These are phyloP conservation scores for Limnephilus rhombicus DNA, from an alignment of 2,888 invertebrate genomes.

Conservation along the genomic window DNA sequence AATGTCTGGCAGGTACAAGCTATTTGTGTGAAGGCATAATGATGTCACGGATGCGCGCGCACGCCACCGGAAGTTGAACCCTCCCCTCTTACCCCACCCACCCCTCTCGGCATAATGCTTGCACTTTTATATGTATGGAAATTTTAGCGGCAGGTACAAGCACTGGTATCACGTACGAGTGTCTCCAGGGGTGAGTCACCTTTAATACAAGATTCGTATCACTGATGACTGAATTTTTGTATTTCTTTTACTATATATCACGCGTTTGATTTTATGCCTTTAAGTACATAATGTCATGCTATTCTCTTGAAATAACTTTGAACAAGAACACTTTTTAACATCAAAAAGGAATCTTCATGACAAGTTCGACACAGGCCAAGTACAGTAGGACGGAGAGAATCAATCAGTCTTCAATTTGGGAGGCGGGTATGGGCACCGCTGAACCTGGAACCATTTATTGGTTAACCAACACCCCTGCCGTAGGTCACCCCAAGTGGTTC, in stretches of 20 bases:
- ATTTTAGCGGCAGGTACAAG: neutral
- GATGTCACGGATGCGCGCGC: conserved; percentile 42
- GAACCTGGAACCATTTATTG: no score
- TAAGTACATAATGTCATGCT: no score
- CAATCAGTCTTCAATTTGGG: no score
- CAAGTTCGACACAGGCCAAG: no score
- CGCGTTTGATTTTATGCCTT: neutral
- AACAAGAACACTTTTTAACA: no score
- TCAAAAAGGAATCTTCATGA: no score
- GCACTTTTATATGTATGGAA: neutral
- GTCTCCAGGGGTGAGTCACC: neutral
- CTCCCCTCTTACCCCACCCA: neutral
- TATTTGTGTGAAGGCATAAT: neutral
- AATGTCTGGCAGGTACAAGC: neutral
- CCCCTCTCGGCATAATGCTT: neutral
- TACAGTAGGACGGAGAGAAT: no score
- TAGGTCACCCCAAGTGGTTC: no score
- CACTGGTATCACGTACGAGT: neutral
- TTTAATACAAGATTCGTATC: neutral
- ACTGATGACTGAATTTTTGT: neutral
- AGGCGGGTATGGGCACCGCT: no score
- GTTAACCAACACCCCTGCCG: no score
- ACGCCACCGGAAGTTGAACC: conserved; percentile 13
- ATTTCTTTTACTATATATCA: neutral
- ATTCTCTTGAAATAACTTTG: no score